Base-by-base conservation (phyloP, 2,113 vertebrate genomes). In the Ardeotis arabs region DNA sequence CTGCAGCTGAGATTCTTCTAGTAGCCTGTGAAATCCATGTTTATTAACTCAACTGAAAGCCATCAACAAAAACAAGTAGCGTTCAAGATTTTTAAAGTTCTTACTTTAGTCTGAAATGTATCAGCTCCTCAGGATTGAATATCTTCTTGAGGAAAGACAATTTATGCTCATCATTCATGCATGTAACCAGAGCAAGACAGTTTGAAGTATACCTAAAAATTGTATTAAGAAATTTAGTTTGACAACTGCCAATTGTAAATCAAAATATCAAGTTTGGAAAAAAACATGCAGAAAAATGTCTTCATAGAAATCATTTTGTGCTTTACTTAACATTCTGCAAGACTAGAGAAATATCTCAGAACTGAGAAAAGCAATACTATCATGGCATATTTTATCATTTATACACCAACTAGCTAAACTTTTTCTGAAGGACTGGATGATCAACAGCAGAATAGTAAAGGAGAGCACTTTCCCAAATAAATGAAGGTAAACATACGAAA, bases 81-180 rank as follows among this genome's bases (percentile, higher is more conserved):
- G 14, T 28, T 94, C 35, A 75, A 56, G 23, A 69, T 23, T 49
- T 56, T 31, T 8, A 12, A 75, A 70, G 37, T 69, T 72, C 98
- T 93, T 98, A 99, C 99, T 98, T 99, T 24, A 99, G 98, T 94
- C 99, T 99, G 94, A 99, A 99, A 96, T 99, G 98, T 41, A 99
- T 98, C 89, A 99, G 97, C 93, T 99, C 99, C 24, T 99, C 99
- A 70, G 93, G 98, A 64, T 90, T 98, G 93, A 99, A 98, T 84
- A 99, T 98, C 96, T 99, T 99, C 92, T 98, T 99, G 95, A 99
- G 97, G 87, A 99, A 99, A 84, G 99, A 99, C 31, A 97, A 98
- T 94, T 98, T 99, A 97, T 99, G 99, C 55, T 99, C 99, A 96
- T 99, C 99, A 14, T 98, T 99, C 99, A 99, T 99, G 86, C 98